Percentiles rank a stretch among this genome's conserved stretches.
These are phyloP conservation scores for Marronus borbonicus DNA, from an alignment of 2,888 invertebrate genomes.

Conservation along the genomic window DNA sequence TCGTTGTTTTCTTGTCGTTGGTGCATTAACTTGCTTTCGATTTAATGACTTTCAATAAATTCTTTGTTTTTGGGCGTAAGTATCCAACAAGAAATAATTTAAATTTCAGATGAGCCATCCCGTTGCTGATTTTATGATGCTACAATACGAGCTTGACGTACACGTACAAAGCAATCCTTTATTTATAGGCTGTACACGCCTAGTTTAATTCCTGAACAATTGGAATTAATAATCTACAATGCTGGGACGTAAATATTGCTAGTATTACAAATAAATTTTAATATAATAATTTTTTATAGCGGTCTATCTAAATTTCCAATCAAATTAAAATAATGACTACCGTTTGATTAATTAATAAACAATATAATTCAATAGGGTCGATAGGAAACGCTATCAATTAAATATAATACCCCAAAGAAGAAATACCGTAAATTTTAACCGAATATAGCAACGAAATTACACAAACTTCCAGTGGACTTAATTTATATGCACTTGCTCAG, in stretches of 20 bases:
- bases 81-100: conserved; percentile 42
- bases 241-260: too few species aligned
- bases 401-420: conserved; percentile 8
- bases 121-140: conserved; percentile 45
- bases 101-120: conserved; percentile 48
- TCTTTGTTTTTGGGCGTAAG: conserved; percentile 48
- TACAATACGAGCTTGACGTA: conserved; percentile 34
- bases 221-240: neutral
- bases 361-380: neutral
- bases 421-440: conserved; percentile 28
- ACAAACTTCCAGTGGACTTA: neutral
- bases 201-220: neutral
- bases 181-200: conserved; percentile 15
- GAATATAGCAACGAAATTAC: conserved; percentile 19
- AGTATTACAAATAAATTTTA: too few species aligned
- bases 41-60: conserved; percentile 49
- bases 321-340: neutral
- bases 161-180: conserved; percentile 19
- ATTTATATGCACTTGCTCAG: conserved; percentile 31
- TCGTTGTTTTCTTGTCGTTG: conserved; percentile 39
- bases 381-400: conserved; percentile 14
- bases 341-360: conserved; percentile 17
- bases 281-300: too few species aligned
- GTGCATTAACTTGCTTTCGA: conserved; percentile 47
- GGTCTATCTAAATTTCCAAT: too few species aligned